Evolutionary conservation across 2,797 vertebrate genomes (phyloP).

Genomic region (Sternotherus odoratus): DNA sequence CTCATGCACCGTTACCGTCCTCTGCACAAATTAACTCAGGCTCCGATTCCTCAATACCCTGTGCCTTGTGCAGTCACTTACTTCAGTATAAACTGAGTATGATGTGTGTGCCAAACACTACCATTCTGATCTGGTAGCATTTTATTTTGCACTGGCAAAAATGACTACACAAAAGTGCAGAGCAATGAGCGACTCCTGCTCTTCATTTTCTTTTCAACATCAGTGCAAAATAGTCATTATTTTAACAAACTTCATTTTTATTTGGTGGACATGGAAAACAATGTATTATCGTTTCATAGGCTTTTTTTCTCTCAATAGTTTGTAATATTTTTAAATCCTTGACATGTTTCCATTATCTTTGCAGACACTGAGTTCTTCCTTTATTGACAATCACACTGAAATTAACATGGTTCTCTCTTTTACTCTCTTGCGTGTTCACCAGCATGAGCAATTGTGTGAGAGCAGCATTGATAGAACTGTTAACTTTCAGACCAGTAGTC

Average conservation of each 20-base stretch:
- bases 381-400: neutral
- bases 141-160: neutral
- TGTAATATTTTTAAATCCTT: conserved; percentile 3
- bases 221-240: neutral
- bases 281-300: neutral
- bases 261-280: neutral
- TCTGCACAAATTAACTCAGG: neutral
- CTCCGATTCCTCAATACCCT: neutral
- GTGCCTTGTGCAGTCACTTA: neutral
- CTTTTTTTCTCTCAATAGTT: neutral
- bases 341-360: neutral
- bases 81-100: neutral
- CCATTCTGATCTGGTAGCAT: neutral
- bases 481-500: neutral
- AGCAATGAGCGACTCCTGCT: neutral
- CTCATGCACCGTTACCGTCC: neutral
- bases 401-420: neutral
- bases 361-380: neutral
- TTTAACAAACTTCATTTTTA: neutral
- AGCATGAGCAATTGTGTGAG: neutral
- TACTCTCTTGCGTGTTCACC: neutral
- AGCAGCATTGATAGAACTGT: neutral
- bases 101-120: neutral
- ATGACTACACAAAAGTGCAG: neutral
- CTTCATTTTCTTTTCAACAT: neutral